Base-by-base conservation (phyloP, 2,888 invertebrate genomes). In the Gnatocerus cornutus region DNA sequence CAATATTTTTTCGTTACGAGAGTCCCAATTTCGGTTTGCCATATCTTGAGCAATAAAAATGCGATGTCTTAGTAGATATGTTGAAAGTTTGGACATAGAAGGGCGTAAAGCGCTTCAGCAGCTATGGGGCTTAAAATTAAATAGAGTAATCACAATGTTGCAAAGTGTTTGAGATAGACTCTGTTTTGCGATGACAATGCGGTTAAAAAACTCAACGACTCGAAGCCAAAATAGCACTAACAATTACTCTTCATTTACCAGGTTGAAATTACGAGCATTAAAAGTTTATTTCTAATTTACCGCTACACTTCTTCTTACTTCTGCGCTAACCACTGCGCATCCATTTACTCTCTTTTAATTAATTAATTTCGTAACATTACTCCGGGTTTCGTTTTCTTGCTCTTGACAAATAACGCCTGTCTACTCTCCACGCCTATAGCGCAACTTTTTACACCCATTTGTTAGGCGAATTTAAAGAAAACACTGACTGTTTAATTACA, bases 221-320 rank as follows among this genome's bases (percentile, higher is more conserved):
- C 13, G 9, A 39, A 56, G 56, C 59, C 37, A 29, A 46, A 46
- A 52, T 43, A 41, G 8, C 30, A 52, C 48, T 16, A 61, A 69
- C 76, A 75, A 79, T 80, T 79, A 80, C 74, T 80, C 78, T 79
- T 79, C 79, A 78, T 80, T 79, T 79, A 75, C 69, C 39, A 61
- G 65, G 69, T 68, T 68, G 75, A 77, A 80, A 79, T 78, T 78
- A 77, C 77, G 76, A 74, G 73, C 79, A 78, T 79, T 80, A 79
- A 79, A 80, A 79, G 76, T 80, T 80, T 79, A 79, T 79, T 79
- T 77, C 78, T 79, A 79, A 80, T 80, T 80, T 79, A 76, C 77
- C 76, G 77, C 75, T 74, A 77, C 77, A 76, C 75, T 78, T 76
- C 76, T 76, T 76, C 77, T 71, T 75, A 73, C 75, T 76, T 70